Conservation (phyloP, 1,140 invertebrate genomes). For the Pseudomyrmex flavicornis region DNA sequence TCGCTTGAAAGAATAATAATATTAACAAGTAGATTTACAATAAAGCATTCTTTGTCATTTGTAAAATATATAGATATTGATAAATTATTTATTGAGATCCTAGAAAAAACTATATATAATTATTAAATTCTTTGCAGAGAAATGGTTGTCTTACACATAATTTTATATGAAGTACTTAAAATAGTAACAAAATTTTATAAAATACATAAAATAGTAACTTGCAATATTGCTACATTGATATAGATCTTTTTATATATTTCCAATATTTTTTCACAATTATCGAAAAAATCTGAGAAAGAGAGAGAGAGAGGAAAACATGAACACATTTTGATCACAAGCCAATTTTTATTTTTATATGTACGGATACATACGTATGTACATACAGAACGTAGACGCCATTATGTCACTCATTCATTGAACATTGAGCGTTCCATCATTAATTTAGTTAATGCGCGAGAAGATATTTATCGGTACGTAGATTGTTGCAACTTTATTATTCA, state of each 20-base stretch:
- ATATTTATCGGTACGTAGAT: no score
- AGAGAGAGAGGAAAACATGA: no score
- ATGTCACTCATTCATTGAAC: neutral
- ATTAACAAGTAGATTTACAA: constrained; percentile 61
- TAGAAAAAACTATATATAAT: neutral
- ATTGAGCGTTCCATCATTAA: no score
- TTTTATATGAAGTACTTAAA: neutral
- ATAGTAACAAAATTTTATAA: neutral
- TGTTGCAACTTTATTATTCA: no score
- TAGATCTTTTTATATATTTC: no score
- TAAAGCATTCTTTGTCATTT: constrained; percentile 65
- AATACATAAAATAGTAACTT: neutral
- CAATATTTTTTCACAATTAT: no score
- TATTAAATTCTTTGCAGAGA: neutral
- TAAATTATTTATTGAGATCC: constrained; percentile 42
- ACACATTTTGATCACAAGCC: no score
- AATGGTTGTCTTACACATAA: neutral
- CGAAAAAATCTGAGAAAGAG: no score
- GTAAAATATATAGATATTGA: constrained; percentile 48
- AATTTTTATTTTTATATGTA: no score
- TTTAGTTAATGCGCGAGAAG: neutral
- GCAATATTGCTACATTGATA: neutral
- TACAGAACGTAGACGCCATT: neutral
- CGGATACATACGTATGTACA: no score
- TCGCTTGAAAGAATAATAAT: constrained; percentile 51